These are phyloP conservation scores for Hesperophylax magnus DNA, from an alignment of 1,140 invertebrate species.

Conservation along the genomic window DNA sequence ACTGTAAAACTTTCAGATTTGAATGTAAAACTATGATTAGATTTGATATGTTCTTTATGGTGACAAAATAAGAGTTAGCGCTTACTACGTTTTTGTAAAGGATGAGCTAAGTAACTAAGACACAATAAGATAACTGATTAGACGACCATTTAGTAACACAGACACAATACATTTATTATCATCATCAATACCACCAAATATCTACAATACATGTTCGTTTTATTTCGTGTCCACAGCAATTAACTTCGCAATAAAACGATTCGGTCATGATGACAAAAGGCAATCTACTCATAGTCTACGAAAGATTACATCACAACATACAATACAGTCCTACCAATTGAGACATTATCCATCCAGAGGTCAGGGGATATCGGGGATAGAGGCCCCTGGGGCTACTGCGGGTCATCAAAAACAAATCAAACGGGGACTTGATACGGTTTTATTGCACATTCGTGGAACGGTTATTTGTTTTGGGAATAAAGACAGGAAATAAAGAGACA, in stretches of 20 bases:
- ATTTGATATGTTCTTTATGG: no score
- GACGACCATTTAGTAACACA: no score
- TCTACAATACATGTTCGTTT: neutral
- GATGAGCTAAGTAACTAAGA: no score
- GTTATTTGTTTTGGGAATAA: slow-evolving; percentile 44
- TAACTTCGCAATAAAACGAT: slow-evolving; percentile 1
- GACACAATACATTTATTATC: no score
- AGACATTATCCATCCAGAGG: slow-evolving; percentile 23
- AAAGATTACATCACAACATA: slow-evolving; percentile 14
- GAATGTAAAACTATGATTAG: no score
- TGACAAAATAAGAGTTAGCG: no score
- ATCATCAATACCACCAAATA: no score
- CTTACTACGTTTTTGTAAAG: no score
- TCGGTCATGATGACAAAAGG: neutral
- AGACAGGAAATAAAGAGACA: neutral
- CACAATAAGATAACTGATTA: no score
- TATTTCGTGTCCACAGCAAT: neutral
- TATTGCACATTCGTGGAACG: slow-evolving; percentile 44
- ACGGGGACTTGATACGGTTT: slow-evolving; percentile 49
- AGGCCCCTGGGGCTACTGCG: slow-evolving; percentile 31
- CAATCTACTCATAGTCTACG: no score
- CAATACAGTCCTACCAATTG: neutral
- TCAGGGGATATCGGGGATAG: slow-evolving; percentile 47
- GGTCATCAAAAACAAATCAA: slow-evolving; percentile 55
- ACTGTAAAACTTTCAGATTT: no score